Percentiles rank a stretch among this genome's conserved stretches.
Conservation (phyloP, 92 coral and sea anemone species). For the Bergia sp. region DNA sequence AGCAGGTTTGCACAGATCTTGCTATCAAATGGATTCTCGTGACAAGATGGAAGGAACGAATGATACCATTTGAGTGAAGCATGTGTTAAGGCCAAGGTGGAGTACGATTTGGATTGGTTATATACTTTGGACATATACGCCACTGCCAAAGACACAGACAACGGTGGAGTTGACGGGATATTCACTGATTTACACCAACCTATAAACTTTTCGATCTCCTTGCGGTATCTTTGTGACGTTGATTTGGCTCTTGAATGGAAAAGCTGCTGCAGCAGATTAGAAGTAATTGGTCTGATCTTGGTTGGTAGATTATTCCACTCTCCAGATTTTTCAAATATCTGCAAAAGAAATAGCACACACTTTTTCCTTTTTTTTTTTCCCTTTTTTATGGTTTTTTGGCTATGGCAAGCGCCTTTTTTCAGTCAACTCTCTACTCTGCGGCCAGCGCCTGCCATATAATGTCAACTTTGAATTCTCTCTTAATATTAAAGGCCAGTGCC, state of each 20-base stretch:
- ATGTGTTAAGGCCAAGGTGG: constrained; percentile 29
- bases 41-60: constrained; percentile 23
- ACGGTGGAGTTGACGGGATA: not conserved
- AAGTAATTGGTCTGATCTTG: not conserved
- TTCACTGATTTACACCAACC: constrained; percentile 41
- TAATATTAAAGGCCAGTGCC: too few relatives aligned
- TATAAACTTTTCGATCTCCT: constrained; percentile 26
- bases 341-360: constrained; percentile 1
- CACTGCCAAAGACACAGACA: constrained; percentile 19
- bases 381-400: not conserved
- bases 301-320: constrained; percentile 32
- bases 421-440: too few relatives aligned
- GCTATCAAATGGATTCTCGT: constrained; percentile 33
- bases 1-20: constrained; percentile 6
- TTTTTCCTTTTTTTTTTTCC: too few relatives aligned
- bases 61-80: constrained; percentile 47
- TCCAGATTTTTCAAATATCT: constrained; percentile 22
- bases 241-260: constrained; percentile 30
- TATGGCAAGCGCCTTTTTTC: too few relatives aligned
- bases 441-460: too few relatives aligned
- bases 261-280: not conserved
- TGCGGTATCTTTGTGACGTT: constrained; percentile 31
- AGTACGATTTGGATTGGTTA: constrained; percentile 35
- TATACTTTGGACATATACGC: constrained; percentile 36
- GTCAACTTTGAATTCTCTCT: too few relatives aligned